Evolutionary conservation across 2,797 vertebrate genomes (phyloP).

Genomic region (Hypotaenidia philippensis): DNA sequence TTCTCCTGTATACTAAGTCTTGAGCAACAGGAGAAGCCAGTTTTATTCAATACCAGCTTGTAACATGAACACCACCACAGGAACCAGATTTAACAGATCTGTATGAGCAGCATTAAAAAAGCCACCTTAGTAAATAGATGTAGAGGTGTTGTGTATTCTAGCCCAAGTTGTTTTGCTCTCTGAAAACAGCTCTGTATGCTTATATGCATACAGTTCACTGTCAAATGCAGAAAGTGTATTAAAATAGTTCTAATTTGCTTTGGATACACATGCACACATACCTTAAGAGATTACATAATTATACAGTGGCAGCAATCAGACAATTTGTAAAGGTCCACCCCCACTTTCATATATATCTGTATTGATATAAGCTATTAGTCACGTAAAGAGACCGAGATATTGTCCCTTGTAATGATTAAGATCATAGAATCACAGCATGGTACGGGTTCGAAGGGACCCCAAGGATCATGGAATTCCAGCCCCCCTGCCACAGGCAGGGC

Average conservation of each 20-base stretch:
- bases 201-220: neutral
- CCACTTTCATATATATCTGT: fast-evolving
- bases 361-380: neutral
- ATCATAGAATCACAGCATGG: too few relatives aligned
- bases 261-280: fast-evolving
- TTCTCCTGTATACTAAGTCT: neutral
- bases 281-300: neutral
- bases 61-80: neutral
- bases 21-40: neutral
- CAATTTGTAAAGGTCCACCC: neutral
- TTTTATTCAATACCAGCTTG: neutral
- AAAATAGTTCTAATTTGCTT: neutral
- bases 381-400: fast-evolving
- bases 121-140: neutral
- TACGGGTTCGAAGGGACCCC: too few relatives aligned
- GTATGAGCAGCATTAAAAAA: neutral
- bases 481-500: too few relatives aligned
- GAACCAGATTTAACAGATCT: neutral
- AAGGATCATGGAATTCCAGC: too few relatives aligned
- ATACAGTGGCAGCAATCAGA: neutral
- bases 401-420: fast-evolving
- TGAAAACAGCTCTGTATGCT: neutral
- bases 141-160: too few relatives aligned
- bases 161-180: neutral
- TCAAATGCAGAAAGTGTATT: neutral